phyloP scores from a whole-genome alignment of 1,140 invertebrate species.

The Lasioglossum baleicum region DNA sequence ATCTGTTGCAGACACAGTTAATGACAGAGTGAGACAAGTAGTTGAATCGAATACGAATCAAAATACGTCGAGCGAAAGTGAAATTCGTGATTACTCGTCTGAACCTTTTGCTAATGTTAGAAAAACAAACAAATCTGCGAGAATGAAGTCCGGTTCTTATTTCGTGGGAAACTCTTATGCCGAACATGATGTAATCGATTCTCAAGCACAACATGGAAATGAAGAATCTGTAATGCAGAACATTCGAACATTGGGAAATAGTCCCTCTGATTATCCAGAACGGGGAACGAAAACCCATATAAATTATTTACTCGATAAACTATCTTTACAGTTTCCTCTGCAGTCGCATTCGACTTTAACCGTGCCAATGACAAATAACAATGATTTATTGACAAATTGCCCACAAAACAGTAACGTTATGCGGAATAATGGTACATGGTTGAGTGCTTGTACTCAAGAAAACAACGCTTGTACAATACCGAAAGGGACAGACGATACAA shows the following conservation, averaged over 20 bases:
- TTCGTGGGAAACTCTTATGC: slow-evolving; percentile 40
- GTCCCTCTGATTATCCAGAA: slow-evolving; percentile 55
- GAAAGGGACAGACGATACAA: slow-evolving; percentile 60
- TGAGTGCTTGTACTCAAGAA: slow-evolving; percentile 38
- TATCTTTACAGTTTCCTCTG: slow-evolving; percentile 65
- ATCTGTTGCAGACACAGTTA: background rate
- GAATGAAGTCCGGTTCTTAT: slow-evolving; percentile 51
- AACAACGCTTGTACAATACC: slow-evolving; percentile 52
- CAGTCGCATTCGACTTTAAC: slow-evolving; percentile 39
- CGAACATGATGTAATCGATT: slow-evolving; percentile 39
- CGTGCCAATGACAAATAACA: slow-evolving; percentile 66
- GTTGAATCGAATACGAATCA: slow-evolving; percentile 10
- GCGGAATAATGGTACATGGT: slow-evolving; percentile 47
- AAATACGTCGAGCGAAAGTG: slow-evolving; percentile 32
- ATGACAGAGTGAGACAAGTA: slow-evolving; percentile 23
- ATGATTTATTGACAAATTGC: slow-evolving; percentile 66
- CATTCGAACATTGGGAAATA: slow-evolving; percentile 4
- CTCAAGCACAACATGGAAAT: slow-evolving; percentile 28
- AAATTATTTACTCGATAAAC: slow-evolving; percentile 73
- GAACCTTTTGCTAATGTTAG: slow-evolving; percentile 25
- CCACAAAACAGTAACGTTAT: slow-evolving; percentile 48
- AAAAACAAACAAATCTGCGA: slow-evolving; percentile 32
- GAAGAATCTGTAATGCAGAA: slow-evolving; percentile 6
- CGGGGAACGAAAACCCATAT: slow-evolving; percentile 73
- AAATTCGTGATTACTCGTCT: slow-evolving; percentile 20